Percentiles rank a stretch among this genome's conserved stretches.
phyloP scores from a whole-genome alignment of 2,797 vertebrate genomes.

The Mormyrops boulengeri region DNA sequence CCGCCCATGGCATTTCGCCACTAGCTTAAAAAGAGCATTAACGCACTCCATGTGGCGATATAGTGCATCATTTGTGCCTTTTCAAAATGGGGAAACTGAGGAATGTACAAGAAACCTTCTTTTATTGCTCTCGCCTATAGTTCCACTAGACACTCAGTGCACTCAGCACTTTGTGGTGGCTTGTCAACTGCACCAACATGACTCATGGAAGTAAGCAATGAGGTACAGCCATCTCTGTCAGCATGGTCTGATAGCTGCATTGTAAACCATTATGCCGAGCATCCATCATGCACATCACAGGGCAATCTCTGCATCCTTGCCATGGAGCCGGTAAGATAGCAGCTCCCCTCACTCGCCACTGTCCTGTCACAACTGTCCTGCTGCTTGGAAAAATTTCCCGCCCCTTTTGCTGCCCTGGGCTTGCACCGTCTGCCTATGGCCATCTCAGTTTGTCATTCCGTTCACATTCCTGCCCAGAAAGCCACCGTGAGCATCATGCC shows the following conservation, averaged over 20 bases:
- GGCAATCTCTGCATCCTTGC: neutral
- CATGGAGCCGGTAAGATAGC: neutral
- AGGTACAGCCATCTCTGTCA: conserved; percentile 4
- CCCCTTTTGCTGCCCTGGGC: neutral
- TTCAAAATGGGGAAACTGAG: conserved; percentile 17
- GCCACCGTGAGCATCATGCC: neutral
- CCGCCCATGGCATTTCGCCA: neutral
- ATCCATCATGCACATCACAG: neutral
- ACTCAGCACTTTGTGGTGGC: neutral
- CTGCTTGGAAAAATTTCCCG: neutral
- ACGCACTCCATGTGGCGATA: conserved; percentile 32
- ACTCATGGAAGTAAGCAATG: conserved; percentile 36
- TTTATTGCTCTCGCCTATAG: conserved; percentile 33
- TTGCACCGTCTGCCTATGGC: neutral
- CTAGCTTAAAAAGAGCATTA: neutral
- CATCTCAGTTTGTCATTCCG: neutral
- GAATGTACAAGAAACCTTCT: neutral
- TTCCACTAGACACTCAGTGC: conserved; percentile 9
- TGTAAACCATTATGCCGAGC: conserved; percentile 1
- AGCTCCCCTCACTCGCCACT: neutral
- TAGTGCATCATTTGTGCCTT: conserved; percentile 52
- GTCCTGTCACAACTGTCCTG: neutral
- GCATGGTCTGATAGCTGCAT: conserved; percentile 12
- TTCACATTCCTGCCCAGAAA: neutral
- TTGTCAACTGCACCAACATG: conserved; percentile 16